Conservation (phyloP, 1,140 invertebrate genomes). For the Pomacea maculata region DNA sequence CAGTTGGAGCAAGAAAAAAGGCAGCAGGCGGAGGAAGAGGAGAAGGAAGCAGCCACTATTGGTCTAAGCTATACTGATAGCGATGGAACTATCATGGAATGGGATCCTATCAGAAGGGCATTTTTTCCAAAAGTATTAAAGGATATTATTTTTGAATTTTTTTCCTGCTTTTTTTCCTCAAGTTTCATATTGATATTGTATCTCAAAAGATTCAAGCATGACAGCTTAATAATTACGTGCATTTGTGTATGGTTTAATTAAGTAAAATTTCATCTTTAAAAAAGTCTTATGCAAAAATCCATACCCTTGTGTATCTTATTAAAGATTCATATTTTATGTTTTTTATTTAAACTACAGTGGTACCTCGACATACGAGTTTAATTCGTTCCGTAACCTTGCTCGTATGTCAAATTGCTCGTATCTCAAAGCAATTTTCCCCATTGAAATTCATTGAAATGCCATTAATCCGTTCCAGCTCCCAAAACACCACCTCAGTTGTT, state of each 20-base stretch:
- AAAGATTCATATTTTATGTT: too few species aligned
- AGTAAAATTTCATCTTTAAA: not conserved
- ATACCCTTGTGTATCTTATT: not conserved
- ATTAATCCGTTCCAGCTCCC: too few species aligned
- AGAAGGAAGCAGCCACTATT: constrained; percentile 35
- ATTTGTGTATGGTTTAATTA: not conserved
- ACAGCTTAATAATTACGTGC: not conserved
- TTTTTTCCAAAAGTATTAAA: constrained; percentile 89
- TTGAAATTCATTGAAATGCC: too few species aligned
- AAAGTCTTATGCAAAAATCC: not conserved
- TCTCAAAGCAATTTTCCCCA: too few species aligned
- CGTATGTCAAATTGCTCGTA: too few species aligned
- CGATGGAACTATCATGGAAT: constrained; percentile 90
- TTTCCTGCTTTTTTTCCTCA: not conserved
- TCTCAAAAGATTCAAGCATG: not conserved
- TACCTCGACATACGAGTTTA: too few species aligned
- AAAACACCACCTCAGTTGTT: too few species aligned
- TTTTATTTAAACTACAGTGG: too few species aligned
- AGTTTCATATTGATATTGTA: not conserved
- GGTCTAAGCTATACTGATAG: constrained; percentile 80
- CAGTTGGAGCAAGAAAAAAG: constrained; percentile 59
- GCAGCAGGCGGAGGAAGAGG: constrained; percentile 51
- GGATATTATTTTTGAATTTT: not conserved
- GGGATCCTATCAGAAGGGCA: constrained; percentile 88
- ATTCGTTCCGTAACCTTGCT: too few species aligned